Evolutionary conservation across 2,797 vertebrate genomes (phyloP).

Genomic region (Glyptemys insculpta): DNA sequence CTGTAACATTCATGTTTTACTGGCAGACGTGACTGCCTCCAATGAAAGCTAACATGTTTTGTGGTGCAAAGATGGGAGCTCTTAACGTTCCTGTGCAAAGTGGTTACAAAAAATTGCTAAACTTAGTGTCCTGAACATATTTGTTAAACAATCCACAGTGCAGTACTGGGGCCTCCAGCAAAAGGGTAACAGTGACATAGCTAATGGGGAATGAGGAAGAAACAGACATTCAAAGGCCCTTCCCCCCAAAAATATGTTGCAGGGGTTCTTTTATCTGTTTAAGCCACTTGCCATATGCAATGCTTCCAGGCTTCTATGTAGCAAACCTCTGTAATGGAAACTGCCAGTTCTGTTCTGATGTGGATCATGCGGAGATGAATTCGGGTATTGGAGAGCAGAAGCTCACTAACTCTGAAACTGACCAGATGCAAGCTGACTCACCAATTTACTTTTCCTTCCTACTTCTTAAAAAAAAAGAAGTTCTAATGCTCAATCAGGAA

Average conservation of each 20-base stretch:
- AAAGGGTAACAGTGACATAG: neutral
- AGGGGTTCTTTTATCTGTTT: neutral
- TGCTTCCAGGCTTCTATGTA: neutral
- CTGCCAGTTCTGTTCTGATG: neutral
- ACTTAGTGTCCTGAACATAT: neutral
- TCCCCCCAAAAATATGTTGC: neutral
- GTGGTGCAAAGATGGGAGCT: neutral
- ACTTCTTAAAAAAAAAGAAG: neutral
- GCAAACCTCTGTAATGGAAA: neutral
- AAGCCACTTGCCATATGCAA: neutral
- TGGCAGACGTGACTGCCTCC: accelerated
- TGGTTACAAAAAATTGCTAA: neutral
- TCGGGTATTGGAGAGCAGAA: neutral
- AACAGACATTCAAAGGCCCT: neutral
- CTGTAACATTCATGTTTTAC: neutral
- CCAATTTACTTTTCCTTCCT: neutral
- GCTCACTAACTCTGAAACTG: neutral
- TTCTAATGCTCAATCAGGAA: neutral
- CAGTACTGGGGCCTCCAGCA: neutral
- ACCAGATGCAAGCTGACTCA: neutral
- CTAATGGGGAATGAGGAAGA: neutral
- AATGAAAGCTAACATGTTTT: neutral
- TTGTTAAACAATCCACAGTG: neutral
- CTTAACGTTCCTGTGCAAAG: neutral
- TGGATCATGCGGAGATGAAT: neutral